A percentile compares a stretch with the other conserved stretches of the same genome.
These are phyloP conservation scores for Tilapia sparmanii DNA, from an alignment of 2,113 vertebrate species.

Conservation along the genomic window DNA sequence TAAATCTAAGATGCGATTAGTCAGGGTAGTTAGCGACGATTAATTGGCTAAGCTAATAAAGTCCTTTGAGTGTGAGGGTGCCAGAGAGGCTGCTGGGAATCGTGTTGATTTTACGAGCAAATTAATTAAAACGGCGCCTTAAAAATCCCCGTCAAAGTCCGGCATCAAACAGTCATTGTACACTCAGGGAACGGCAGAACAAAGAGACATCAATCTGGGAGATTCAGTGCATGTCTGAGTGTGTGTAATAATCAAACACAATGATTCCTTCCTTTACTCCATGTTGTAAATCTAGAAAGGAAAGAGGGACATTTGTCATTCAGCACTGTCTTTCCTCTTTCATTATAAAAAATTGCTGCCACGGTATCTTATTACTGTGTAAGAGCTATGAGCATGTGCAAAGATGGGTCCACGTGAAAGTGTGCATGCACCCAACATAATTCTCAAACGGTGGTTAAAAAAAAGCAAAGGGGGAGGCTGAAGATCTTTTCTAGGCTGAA, in stretches of 20 bases:
- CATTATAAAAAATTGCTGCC: slow-evolving; percentile 42
- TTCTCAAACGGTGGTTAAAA: neutral
- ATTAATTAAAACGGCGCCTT: slow-evolving; percentile 60
- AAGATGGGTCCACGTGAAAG: neutral
- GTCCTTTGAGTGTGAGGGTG: slow-evolving; percentile 25
- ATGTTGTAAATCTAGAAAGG: slow-evolving; percentile 42
- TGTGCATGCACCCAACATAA: neutral
- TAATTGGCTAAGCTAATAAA: slow-evolving; percentile 74
- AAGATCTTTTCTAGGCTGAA: neutral
- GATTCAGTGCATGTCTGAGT: slow-evolving; percentile 1
- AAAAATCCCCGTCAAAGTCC: slow-evolving; percentile 33
- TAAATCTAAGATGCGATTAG: slow-evolving; percentile 62
- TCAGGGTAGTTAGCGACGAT: slow-evolving; percentile 64
- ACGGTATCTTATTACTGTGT: slow-evolving; percentile 12
- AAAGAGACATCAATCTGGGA: slow-evolving; percentile 59
- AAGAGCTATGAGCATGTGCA: neutral
- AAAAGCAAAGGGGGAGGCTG: neutral
- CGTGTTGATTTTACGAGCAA: slow-evolving; percentile 59
- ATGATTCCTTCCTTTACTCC: slow-evolving; percentile 43
- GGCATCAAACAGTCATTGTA: slow-evolving; percentile 43
- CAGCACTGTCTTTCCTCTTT: slow-evolving; percentile 43
- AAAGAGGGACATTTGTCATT: slow-evolving; percentile 53
- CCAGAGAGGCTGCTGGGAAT: slow-evolving; percentile 59
- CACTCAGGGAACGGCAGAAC: slow-evolving; percentile 44
- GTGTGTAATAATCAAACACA: slow-evolving; percentile 44